These are phyloP conservation scores for Spilosoma lubricipeda DNA, from an alignment of 2,888 invertebrate species.

Conservation along the genomic window DNA sequence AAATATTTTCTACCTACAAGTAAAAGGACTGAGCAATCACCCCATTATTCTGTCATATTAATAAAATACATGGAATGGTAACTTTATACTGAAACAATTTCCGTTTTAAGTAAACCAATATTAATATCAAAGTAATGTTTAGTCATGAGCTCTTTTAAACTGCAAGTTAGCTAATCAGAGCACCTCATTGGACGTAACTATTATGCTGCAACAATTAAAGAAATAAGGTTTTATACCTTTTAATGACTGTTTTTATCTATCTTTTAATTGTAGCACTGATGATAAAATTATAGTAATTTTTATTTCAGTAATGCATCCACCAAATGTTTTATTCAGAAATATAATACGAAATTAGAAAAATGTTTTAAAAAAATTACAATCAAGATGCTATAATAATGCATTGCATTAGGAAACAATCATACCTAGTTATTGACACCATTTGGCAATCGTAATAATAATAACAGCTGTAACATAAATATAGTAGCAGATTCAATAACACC, in stretches of 20 bases:
- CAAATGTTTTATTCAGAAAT: neutral
- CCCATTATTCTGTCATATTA: neutral
- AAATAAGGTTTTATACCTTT: neutral
- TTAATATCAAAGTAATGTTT: neutral
- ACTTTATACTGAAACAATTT: neutral
- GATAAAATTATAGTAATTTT: neutral
- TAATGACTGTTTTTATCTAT: neutral
- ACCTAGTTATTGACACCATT: neutral
- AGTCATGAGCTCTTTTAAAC: neutral
- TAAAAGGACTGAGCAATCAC: neutral
- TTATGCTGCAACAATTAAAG: conserved; percentile 18
- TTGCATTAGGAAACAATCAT: neutral
- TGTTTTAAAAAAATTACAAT: neutral
- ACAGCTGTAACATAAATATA: neutral
- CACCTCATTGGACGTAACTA: conserved; percentile 28
- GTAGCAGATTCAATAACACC: neutral
- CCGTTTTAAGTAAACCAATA: neutral
- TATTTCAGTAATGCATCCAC: neutral
- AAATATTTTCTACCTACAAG: neutral
- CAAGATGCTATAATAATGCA: neutral
- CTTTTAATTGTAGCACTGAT: neutral
- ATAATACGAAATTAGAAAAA: too few relatives aligned
- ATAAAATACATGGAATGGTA: neutral
- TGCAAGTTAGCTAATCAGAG: conserved; percentile 18
- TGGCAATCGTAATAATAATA: neutral